Evolutionary conservation across 2,888 invertebrate genomes (phyloP).

Genomic region (Athalia rosae): DNA sequence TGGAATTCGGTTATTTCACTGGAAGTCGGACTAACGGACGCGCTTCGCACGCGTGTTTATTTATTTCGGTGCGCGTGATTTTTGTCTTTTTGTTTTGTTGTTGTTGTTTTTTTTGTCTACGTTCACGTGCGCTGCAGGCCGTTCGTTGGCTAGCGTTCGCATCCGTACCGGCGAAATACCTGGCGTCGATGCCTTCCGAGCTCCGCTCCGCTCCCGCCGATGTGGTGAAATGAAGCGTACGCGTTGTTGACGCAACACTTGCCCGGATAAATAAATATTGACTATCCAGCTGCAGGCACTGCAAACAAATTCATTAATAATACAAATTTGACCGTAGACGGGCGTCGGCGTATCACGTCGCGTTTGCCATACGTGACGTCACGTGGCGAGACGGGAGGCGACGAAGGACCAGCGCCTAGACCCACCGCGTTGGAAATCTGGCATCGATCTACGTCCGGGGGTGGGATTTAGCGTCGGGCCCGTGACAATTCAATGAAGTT

Average conservation of each 20-base stretch:
- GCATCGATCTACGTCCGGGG: slow-evolving; percentile 49
- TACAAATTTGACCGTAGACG: slow-evolving; percentile 62
- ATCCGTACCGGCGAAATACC: slow-evolving; percentile 32
- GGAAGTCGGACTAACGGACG: too few species aligned
- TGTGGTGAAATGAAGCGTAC: slow-evolving; percentile 27
- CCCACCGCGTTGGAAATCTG: slow-evolving; percentile 48
- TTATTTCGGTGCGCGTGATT: slow-evolving; percentile 46
- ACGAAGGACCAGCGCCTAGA: slow-evolving; percentile 2
- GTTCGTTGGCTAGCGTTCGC: slow-evolving; percentile 60
- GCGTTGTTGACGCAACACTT: slow-evolving; percentile 58
- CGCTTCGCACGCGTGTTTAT: slow-evolving; percentile 31
- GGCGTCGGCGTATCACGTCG: slow-evolving; percentile 28
- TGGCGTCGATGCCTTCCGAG: slow-evolving; percentile 36
- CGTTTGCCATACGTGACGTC: background rate
- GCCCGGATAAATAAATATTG: slow-evolving; percentile 68
- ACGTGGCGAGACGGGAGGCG: slow-evolving; percentile 4
- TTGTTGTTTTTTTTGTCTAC: slow-evolving; percentile 1
- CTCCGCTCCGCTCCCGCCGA: slow-evolving; percentile 32
- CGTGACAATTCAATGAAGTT: slow-evolving; percentile 66
- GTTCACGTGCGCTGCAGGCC: slow-evolving; percentile 47
- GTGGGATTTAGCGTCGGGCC: slow-evolving; percentile 58
- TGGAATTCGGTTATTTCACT: too few species aligned
- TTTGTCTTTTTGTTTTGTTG: too few species aligned
- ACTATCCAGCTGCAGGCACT: slow-evolving; percentile 61
- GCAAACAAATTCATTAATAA: slow-evolving; percentile 71